Evolutionary conservation across 2,888 invertebrate genomes (phyloP), one percentile per base, ranked within the genome.

Genomic region (Ypsolopha sequella): DNA sequence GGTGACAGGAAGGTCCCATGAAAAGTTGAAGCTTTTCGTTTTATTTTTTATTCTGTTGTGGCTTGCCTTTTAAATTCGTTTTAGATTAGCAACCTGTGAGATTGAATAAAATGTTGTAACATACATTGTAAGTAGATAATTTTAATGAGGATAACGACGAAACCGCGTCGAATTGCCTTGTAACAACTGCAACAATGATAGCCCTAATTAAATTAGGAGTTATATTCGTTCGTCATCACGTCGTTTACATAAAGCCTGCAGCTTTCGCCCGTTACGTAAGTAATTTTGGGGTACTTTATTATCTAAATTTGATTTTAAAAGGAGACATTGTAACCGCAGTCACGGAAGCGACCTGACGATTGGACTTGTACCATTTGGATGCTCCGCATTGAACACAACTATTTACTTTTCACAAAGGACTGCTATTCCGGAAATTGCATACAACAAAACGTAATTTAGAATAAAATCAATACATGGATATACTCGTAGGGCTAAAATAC

Each of bases 301-400:
- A 66, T 71, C 68, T 60, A 76, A 84, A 80, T 80, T 80, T 77
- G 78, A 78, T 81, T 81, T 77, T 77, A 80, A 84, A 76, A 66
- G 73, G 72, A 62, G 78, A 76, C 79, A 79, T 71, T 77, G 73
- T 67, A 70, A 84, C 82, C 85, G 67, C 85, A 84, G 79, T 76
- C 75, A 77, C 78, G 78, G 77, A 75, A 55, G 63, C 63, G 70
- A 62, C 73, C 69, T 24, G 24, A 24, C 69, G 65, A 73, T 24
- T 24, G 24, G 24, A 3, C 24, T 24, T 24, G 24, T 2, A 24
- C 24, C 24, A 2, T 2, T 24, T 24, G 4, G 24, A 24, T 24
- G 24, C 24, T 24, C 24, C 24, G 24, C 4, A 24, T 24, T 24
- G 24, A 24, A 24, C 24, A 24, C 24, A 24, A 24, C 24, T 24